phyloP scores from a whole-genome alignment of 2,797 vertebrate species.

The Dendrocincla tyrannina region DNA sequence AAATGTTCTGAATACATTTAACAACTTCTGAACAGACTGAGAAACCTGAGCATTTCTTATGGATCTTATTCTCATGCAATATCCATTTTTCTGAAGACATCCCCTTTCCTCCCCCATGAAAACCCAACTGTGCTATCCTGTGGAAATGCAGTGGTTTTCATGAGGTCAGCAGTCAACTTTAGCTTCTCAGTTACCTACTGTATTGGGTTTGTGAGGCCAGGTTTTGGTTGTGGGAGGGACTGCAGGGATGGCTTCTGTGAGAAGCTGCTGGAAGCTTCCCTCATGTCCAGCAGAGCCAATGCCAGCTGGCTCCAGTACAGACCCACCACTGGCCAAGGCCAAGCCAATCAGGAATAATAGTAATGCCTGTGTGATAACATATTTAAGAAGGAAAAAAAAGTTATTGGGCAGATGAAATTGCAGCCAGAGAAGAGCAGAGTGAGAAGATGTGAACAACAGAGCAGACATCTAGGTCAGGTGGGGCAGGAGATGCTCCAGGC shows the following conservation, averaged over 20 bases:
- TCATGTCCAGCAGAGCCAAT: neutral
- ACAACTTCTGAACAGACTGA: neutral
- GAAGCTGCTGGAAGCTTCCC: neutral
- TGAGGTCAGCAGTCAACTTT: neutral
- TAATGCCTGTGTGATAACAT: neutral
- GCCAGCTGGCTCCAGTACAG: neutral
- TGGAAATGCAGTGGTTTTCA: neutral
- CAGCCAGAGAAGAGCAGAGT: neutral
- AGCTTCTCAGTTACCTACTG: neutral
- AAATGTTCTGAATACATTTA: neutral
- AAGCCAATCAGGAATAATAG: neutral
- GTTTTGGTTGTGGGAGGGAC: neutral
- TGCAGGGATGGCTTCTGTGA: neutral
- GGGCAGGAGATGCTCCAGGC: neutral
- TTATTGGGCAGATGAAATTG: neutral
- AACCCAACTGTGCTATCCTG: neutral
- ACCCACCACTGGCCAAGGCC: neutral
- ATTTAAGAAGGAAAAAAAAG: neutral
- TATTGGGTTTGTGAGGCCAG: neutral
- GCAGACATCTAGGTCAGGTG: neutral
- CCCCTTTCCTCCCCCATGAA: neutral
- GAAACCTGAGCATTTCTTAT: neutral
- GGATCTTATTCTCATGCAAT: neutral
- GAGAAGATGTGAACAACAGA: neutral
- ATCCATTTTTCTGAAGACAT: neutral